phyloP scores from a whole-genome alignment of 2,113 vertebrate species.

The Aleadryas rufinucha region DNA sequence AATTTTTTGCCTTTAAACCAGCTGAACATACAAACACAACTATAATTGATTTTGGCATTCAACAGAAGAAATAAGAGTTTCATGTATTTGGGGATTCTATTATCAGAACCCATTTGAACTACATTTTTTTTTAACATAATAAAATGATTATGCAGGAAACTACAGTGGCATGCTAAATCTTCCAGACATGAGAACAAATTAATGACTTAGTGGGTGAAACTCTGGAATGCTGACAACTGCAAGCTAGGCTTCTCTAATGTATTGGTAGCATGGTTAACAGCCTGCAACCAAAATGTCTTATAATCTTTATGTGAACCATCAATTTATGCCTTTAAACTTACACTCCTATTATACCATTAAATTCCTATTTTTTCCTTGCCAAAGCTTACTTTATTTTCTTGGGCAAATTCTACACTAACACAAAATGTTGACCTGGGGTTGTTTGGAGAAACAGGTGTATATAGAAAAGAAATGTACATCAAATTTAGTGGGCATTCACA shows the following conservation, averaged over 20 bases:
- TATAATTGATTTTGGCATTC: background rate
- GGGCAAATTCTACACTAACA: background rate
- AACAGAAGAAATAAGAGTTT: background rate
- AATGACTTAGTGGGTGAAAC: slow-evolving; percentile 18
- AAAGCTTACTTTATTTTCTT: background rate
- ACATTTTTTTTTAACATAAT: background rate
- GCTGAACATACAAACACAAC: background rate
- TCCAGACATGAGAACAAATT: background rate
- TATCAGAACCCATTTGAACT: background rate
- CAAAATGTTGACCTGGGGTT: background rate
- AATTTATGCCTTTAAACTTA: background rate
- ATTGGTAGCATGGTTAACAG: slow-evolving; percentile 4
- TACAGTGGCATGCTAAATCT: background rate
- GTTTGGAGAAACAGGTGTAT: background rate
- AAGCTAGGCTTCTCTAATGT: background rate
- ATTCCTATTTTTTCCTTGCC: background rate
- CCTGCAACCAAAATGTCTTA: slow-evolving; percentile 4
- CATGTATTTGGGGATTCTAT: background rate
- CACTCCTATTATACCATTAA: background rate
- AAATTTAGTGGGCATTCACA: background rate
- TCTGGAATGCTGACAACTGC: slow-evolving; percentile 34
- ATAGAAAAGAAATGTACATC: background rate
- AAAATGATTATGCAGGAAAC: slow-evolving; percentile 1
- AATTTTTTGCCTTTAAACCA: background rate
- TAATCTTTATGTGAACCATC: background rate